These are phyloP conservation scores for Dendrolimus punctatus DNA, from an alignment of 1,140 invertebrate species.

Conservation along the genomic window DNA sequence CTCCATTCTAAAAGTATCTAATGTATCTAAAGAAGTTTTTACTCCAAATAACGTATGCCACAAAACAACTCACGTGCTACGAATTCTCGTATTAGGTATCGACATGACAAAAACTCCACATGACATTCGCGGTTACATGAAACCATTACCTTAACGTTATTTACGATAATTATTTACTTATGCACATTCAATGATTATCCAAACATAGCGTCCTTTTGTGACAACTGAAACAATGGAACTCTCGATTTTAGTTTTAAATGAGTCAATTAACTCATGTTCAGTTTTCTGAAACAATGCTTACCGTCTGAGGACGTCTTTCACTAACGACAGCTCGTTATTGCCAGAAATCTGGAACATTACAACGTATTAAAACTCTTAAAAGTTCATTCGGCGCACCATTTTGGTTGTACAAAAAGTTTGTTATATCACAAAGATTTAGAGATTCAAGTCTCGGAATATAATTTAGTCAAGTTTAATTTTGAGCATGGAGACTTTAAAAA, in stretches of 20 bases:
- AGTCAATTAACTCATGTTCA: slow-evolving; percentile 35
- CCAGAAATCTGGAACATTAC: slow-evolving; percentile 64
- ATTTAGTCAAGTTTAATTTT: not conserved
- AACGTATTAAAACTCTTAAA: slow-evolving; percentile 66
- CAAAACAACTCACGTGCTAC: no score
- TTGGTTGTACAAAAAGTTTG: slow-evolving; percentile 62
- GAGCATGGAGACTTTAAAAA: slow-evolving; percentile 28
- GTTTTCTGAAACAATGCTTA: slow-evolving; percentile 40
- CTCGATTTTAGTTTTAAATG: slow-evolving; percentile 24
- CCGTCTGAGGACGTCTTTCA: slow-evolving; percentile 36
- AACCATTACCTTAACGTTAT: no score
- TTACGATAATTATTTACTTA: no score
- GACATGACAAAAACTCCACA: no score
- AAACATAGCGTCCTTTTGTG: slow-evolving; percentile 1
- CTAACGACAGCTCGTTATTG: slow-evolving; percentile 61
- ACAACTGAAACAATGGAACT: slow-evolving; percentile 16
- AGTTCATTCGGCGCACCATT: slow-evolving; percentile 56
- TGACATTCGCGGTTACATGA: no score
- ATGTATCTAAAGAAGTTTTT: no score
- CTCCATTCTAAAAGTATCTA: no score
- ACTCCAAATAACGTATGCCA: no score
- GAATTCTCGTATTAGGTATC: no score
- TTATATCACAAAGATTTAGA: slow-evolving; percentile 65
- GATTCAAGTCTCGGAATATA: slow-evolving; percentile 52
- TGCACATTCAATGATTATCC: no score